phyloP scores from a whole-genome alignment of 2,888 invertebrate genomes.

The Amblyjoppa proteus region DNA sequence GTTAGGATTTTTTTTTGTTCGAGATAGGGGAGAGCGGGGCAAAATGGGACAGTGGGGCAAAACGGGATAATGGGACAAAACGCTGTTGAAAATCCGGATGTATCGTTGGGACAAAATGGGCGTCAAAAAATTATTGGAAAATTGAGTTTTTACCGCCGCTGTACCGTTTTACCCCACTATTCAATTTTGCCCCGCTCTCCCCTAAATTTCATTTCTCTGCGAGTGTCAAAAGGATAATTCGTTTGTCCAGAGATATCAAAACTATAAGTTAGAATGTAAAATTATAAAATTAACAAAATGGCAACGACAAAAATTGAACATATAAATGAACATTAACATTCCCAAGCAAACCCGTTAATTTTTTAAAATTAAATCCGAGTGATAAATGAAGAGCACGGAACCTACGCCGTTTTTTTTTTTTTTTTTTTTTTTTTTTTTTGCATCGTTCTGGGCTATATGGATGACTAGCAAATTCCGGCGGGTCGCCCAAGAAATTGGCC shows the following conservation, averaged over 20 bases:
- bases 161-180: too few relatives aligned
- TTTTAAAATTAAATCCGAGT: neutral
- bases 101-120: too few relatives aligned
- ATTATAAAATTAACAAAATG: neutral
- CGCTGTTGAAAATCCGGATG: too few relatives aligned
- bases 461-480: neutral
- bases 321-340: neutral
- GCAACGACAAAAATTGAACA: neutral
- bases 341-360: neutral
- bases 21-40: too few relatives aligned
- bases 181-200: too few relatives aligned
- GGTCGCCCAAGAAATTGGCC: neutral
- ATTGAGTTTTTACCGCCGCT: too few relatives aligned
- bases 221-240: neutral
- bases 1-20: neutral
- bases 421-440: neutral
- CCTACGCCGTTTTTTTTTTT: neutral
- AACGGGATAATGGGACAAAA: too few relatives aligned
- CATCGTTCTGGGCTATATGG: neutral
- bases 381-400: neutral
- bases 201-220: neutral
- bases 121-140: too few relatives aligned
- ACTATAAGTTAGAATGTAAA: neutral
- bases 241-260: neutral
- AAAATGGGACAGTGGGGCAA: too few relatives aligned